phyloP scores from a whole-genome alignment of 2,888 invertebrate species.

The Hirtodrosophila confusa region DNA sequence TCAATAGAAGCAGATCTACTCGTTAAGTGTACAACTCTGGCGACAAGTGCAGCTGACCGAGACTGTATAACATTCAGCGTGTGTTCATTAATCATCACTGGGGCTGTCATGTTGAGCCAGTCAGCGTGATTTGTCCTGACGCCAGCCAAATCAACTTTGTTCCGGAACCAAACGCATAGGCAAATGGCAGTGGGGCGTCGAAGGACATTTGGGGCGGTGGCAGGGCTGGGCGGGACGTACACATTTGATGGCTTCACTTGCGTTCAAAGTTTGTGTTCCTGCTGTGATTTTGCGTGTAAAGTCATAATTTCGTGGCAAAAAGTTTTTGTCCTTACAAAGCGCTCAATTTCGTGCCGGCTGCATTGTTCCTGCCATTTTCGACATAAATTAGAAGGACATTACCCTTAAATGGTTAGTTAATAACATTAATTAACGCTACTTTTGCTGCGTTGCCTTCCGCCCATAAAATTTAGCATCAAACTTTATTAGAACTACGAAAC shows the following conservation, averaged over 20 bases:
- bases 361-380: constrained; percentile 23
- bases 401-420: constrained; percentile 54
- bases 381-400: constrained; percentile 61
- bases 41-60: constrained; percentile 63
- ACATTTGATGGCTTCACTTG: constrained; percentile 41
- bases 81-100: constrained; percentile 68
- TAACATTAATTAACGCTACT: constrained; percentile 65
- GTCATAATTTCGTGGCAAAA: constrained; percentile 56
- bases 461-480: constrained; percentile 25
- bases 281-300: constrained; percentile 57
- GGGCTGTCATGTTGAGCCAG: constrained; percentile 61
- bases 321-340: constrained; percentile 49
- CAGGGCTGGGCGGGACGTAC: neutral
- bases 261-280: constrained; percentile 10
- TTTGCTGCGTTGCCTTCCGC: constrained; percentile 10
- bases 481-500: constrained; percentile 20
- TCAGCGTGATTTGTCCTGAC: constrained; percentile 70
- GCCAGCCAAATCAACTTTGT: constrained; percentile 50
- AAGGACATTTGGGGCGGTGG: too few species aligned
- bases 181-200: neutral
- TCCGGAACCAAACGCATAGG: neutral
- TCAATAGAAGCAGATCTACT: too few species aligned
- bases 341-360: constrained; percentile 53
- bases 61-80: constrained; percentile 52
- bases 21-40: neutral